Evolutionary conservation across 2,797 vertebrate genomes (phyloP), one percentile per base, ranked within the genome.

Genomic region (Poliocrania exsul): DNA sequence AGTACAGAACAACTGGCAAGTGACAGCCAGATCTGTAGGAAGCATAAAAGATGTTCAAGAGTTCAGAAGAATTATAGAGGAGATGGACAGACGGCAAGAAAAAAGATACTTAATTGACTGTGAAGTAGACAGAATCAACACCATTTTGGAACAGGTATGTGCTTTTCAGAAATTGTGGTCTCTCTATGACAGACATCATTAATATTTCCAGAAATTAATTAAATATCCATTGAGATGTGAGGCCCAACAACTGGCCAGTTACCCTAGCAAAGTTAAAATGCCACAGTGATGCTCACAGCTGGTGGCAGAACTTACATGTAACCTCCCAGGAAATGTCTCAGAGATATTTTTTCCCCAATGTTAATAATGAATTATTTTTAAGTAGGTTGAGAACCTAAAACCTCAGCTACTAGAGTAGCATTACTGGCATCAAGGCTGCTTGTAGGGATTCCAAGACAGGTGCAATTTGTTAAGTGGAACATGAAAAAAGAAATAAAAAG

Each of bases 51-150:
- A 99, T 49, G 98, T 99, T 28, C 98, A 99, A 40, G 99, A 99
- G 98, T 99, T 99, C 97, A 98, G 98, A 94, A 99, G 99, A 96
- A 99, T 99, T 98, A 99, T 99, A 40, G 99, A 99, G 97, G 99
- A 99, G 98, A 99, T 99, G 99, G 99, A 99, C 98, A 98, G 99
- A 87, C 98, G 99, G 86, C 99, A 99, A 97, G 99, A 99, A 97
- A 99, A 99, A 94, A 98, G 98, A 96, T 99, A 98, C 77, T 98
- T 99, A 97, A 99, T 99, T 86, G 99, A 99, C 98, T 99, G 99
- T 13, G 99, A 99, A 98, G 98, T 99, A 58, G 98, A 98, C 97
- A 98, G 99, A 96, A 99, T 99, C 98, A 99, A 99, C 98, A 99
- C 98, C 80, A 99, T 99, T 98, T 97, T 99, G 97, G 99, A 99